Base-by-base conservation (phyloP, 2,797 vertebrate species). In the Halcyon leucocephala region DNA sequence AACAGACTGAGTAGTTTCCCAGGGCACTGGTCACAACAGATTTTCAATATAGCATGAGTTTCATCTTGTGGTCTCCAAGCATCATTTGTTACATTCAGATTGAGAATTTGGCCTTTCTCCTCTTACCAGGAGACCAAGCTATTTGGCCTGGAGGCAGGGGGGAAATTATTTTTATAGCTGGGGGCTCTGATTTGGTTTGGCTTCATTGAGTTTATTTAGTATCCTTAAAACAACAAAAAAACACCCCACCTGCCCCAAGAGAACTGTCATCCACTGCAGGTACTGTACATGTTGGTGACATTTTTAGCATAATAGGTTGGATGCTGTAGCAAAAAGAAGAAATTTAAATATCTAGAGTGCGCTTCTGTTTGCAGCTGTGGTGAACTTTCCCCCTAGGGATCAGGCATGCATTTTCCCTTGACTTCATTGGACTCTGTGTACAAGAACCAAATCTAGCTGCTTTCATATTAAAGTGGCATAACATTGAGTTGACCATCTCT, bases 191-290 rank as follows among this genome's bases (percentile, higher is more conserved):
- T 52, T 57, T 61, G 25, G 14, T 86, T 84, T 82, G 62, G 8
- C 12, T 84, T 78, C 35, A 52, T 1, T 51, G 5, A 60, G 14
- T 33, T 67, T 41, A 6, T 82, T 42, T 29, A 39, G 10, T 64
- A 83, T 74, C 48, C 74, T 81, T 74, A 49, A 51, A 82, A 71
- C 13, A 24, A 46, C 14, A 49, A 41, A 51, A 77, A 77, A 17
- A 1, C 5, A 54, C 4, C 14, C 7, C 12, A 35, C 19, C 26
- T 10, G 2, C 6, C 14, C 52, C 14, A 3, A 28, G 60, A 54
- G 33, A 35, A 0, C 21, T 66, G 3, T 81, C 16, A 52, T 17
- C 17, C 1, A 0, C 48, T 74, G 22, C 33, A 24, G 4, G 28
- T 57, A 29, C 26, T 48, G 12, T 78, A 69, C 15, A 39, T 54